Conservation (phyloP, 2,113 vertebrate genomes). For the Seriola rivoliana region DNA sequence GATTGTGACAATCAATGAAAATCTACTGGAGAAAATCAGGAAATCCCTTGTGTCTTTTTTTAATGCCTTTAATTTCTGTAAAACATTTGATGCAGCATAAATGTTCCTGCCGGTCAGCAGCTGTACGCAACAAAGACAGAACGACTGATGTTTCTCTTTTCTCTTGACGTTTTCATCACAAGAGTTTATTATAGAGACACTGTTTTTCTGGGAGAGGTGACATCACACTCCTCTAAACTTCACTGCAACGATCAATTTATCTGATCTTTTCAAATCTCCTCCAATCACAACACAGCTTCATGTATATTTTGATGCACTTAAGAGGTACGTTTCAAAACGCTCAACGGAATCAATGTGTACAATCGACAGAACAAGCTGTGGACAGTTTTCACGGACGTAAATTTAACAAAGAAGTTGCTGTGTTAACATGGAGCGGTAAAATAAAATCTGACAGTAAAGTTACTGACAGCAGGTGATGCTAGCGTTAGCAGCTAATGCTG, state of each 20-base stretch:
- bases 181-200: neutral
- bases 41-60: neutral
- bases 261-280: neutral
- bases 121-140: neutral
- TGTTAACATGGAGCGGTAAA: too few relatives aligned
- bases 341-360: neutral
- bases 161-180: neutral
- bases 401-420: too few relatives aligned
- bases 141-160: neutral
- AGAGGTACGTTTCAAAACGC: neutral
- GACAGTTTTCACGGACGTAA: too few relatives aligned
- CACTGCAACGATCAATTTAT: neutral
- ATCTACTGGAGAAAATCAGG: neutral
- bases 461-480: neutral
- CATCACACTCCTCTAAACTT: neutral
- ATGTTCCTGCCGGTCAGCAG: neutral
- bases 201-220: neutral
- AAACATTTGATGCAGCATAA: neutral
- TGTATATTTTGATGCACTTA: too few relatives aligned
- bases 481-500: neutral
- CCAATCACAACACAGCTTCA: neutral
- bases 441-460: neutral
- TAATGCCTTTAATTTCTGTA: neutral
- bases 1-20: slow-evolving; percentile 29
- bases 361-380: too few relatives aligned